A percentile compares a stretch with the other conserved stretches of the same genome.
Evolutionary conservation across 2,113 vertebrate genomes (phyloP).

Genomic region (Galemys pyrenaicus): DNA sequence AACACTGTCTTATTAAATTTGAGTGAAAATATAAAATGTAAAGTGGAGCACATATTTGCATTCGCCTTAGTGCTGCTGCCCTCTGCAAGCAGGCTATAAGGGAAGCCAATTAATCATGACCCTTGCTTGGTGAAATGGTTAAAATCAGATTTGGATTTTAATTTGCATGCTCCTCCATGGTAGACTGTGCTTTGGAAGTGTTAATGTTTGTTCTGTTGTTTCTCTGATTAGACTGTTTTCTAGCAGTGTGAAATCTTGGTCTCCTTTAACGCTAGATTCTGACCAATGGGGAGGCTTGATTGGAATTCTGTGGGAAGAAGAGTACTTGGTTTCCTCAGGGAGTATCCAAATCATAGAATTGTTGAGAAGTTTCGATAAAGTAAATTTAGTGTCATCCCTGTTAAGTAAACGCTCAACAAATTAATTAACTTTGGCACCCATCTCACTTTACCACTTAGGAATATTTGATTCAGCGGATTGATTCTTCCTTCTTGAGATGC

Average conservation of each 20-base stretch:
- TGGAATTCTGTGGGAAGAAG: neutral
- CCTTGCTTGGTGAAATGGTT: neutral
- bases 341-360: neutral
- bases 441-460: neutral
- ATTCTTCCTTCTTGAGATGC: neutral
- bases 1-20: constrained; percentile 30
- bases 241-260: neutral
- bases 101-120: neutral
- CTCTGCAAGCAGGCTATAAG: neutral
- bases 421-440: neutral
- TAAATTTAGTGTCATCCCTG: neutral
- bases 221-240: neutral
- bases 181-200: neutral
- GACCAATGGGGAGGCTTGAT: neutral
- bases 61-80: neutral
- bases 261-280: neutral
- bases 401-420: neutral
- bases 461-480: neutral
- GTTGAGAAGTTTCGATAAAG: neutral
- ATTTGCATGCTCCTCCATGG: neutral
- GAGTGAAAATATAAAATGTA: constrained; percentile 18
- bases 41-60: neutral
- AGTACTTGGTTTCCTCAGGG: neutral
- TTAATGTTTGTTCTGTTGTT: neutral
- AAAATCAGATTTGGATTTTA: constrained; percentile 1